Evolutionary conservation across 2,113 vertebrate species (phyloP), one percentile per base, ranked within the genome.

Genomic region (Cygnus atratus): DNA sequence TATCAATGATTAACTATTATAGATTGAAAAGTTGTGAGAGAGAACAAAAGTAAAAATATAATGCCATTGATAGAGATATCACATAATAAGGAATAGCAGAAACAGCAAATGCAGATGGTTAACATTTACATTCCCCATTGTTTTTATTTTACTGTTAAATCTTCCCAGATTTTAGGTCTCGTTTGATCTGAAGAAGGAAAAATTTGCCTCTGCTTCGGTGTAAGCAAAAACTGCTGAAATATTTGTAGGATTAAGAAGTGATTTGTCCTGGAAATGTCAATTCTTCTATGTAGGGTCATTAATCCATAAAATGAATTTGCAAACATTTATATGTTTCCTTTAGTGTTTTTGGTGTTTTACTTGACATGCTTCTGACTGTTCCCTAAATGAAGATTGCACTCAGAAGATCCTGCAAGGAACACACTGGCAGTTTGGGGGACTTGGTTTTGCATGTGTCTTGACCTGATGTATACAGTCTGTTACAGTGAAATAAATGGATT

Each of bases 91-190:
- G 90, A 97, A 94, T 84, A 97, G 73, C 96, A 96, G 97, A 35
- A 98, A 96, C 70, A 72, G 95, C 94, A 96, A 94, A 97, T 98
- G 95, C 98, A 98, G 97, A 98, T 98, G 98, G 97, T 98, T 97
- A 97, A 70, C 80, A 92, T 98, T 98, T 98, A 82, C 83, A 75
- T 96, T 95, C 87, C 63, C 79, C 29, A 95, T 98, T 98, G 97
- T 97, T 98, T 98, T 97, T 98, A 97, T 93, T 97, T 97, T 97
- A 76, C 96, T 96, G 91, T 91, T 98, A 98, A 98, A 97, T 96
- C 98, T 97, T 98, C 97, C 97, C 97, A 98, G 98, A 98, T 97
- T 98, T 98, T 24, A 55, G 72, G 57, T 92, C 88, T 85, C 37
- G 86, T 98, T 98, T 98, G 98, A 98, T 98, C 97, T 98, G 93